Conservation (phyloP, 2,113 vertebrate species). For the Propithecus coquereli region DNA sequence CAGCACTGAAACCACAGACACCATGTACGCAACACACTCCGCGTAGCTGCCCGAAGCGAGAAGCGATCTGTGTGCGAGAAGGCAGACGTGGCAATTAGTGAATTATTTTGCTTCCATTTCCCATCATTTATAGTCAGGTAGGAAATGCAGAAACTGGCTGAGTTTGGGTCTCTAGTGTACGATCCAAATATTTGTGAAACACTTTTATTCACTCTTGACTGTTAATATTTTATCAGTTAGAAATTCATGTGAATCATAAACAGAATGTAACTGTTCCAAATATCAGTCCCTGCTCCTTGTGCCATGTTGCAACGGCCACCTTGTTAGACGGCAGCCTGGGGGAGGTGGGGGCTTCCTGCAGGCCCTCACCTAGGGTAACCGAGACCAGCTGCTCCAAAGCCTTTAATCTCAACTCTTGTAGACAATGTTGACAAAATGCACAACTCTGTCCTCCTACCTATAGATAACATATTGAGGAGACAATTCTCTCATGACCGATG, state of each 20-base stretch:
- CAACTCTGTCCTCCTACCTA: background rate
- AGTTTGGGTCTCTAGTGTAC: background rate
- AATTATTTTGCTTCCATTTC: background rate
- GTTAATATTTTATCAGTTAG: no score
- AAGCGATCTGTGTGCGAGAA: background rate
- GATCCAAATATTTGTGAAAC: background rate
- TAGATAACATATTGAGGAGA: background rate
- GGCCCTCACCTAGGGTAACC: no score
- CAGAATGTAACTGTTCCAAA: background rate
- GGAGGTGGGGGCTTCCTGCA: background rate
- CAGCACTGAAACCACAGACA: background rate
- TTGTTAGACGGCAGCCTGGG: background rate
- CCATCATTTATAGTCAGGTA: rapidly evolving
- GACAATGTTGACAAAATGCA: background rate
- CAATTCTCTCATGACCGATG: background rate
- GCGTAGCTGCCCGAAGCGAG: background rate
- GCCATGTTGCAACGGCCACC: background rate
- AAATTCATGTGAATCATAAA: background rate
- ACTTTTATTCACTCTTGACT: background rate
- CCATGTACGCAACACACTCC: no score
- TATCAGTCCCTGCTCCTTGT: background rate
- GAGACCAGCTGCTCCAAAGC: background rate
- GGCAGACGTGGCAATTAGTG: background rate
- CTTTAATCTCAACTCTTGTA: no score
- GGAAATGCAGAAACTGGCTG: background rate